Evolutionary conservation across 2,888 invertebrate genomes (phyloP).

Genomic region (Drosophila anceps): DNA sequence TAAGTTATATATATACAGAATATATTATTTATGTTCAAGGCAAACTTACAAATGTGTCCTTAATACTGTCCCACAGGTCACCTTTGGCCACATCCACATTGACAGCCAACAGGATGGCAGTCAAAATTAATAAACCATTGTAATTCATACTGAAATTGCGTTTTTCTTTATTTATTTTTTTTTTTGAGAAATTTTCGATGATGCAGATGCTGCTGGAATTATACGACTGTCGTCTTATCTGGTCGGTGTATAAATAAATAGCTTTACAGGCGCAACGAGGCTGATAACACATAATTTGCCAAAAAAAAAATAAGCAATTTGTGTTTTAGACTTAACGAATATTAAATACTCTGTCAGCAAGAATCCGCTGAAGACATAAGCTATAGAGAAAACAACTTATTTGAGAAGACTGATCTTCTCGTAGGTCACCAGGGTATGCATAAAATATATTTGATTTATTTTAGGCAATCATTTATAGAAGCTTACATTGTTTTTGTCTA

Average conservation of each 20-base stretch:
- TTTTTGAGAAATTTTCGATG: conserved; percentile 21
- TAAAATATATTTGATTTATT: too few relatives aligned
- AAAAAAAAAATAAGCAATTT: conserved; percentile 9
- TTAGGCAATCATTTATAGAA: too few relatives aligned
- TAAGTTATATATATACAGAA: background rate
- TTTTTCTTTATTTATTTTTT: background rate
- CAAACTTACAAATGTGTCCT: conserved; percentile 46
- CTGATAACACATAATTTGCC: conserved; percentile 44
- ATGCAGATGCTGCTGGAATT: conserved; percentile 27
- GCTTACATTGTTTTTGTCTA: background rate
- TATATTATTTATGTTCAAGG: background rate
- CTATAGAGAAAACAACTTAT: too few relatives aligned
- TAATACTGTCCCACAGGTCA: conserved; percentile 44
- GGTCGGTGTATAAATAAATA: conserved; percentile 39
- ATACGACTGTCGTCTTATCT: conserved; percentile 46
- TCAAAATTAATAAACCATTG: conserved; percentile 29
- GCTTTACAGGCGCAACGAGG: conserved; percentile 27
- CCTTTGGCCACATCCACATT: conserved; percentile 36
- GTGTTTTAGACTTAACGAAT: background rate
- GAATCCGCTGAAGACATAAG: background rate
- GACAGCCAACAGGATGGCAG: conserved; percentile 40
- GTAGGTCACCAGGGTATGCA: too few relatives aligned
- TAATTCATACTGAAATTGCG: conserved; percentile 35
- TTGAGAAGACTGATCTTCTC: too few relatives aligned
- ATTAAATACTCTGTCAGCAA: conserved; percentile 4